These are phyloP conservation scores for Rotaria magnacalcarata DNA, from an alignment of 2,888 invertebrate species.

Conservation along the genomic window DNA sequence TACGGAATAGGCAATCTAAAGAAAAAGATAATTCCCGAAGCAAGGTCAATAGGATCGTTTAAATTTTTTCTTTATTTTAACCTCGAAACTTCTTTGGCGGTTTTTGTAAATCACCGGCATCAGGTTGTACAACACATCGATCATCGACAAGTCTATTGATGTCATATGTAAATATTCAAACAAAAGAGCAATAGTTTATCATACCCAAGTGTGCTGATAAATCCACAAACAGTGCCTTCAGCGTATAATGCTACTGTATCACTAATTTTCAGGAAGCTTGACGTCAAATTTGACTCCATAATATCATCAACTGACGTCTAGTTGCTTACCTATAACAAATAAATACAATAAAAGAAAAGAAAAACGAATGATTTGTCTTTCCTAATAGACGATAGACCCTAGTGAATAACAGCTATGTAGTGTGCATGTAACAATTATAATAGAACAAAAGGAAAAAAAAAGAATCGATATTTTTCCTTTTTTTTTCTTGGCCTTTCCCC, in stretches of 20 bases:
- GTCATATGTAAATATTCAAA: not conserved
- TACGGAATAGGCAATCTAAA: constrained; percentile 63
- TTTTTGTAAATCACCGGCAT: constrained; percentile 84
- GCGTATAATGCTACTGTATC: constrained; percentile 97
- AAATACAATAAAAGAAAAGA: not conserved
- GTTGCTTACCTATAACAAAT: not conserved
- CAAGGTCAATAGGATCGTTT: too few relatives aligned
- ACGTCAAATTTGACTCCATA: constrained; percentile 19
- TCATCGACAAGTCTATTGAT: constrained; percentile 87
- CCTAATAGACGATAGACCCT: constrained; percentile 26
- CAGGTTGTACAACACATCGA: constrained; percentile 92
- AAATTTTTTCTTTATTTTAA: constrained; percentile 54
- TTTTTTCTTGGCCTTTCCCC: not conserved
- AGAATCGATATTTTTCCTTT: constrained; percentile 5
- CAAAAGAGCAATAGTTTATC: constrained; percentile 46
- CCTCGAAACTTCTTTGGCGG: constrained; percentile 98
- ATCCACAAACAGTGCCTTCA: constrained; percentile 79
- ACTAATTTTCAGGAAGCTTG: constrained; percentile 88
- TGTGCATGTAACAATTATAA: constrained; percentile 20
- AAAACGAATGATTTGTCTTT: not conserved
- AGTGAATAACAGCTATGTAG: not conserved
- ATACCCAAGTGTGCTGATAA: constrained; percentile 95
- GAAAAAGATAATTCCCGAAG: not conserved
- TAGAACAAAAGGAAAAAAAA: constrained; percentile 20
- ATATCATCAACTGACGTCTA: not conserved